phyloP scores from a whole-genome alignment of 37 sponge, comb jelly and placozoan species.

The Oscarella lobularis region DNA sequence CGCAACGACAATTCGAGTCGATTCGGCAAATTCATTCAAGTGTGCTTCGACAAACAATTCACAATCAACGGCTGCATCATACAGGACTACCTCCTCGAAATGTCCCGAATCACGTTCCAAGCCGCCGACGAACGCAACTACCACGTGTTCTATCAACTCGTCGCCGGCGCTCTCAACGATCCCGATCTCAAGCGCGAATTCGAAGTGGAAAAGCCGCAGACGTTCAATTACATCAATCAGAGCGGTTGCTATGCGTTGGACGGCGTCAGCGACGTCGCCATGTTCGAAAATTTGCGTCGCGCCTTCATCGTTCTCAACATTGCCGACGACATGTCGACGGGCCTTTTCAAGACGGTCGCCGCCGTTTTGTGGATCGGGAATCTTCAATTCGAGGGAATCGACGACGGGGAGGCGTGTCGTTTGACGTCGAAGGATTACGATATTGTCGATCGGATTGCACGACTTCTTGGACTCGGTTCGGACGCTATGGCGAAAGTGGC shows the following conservation, averaged over 20 bases:
- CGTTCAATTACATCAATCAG: constrained; percentile 81
- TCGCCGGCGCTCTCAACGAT: constrained; percentile 50
- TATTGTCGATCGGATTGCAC: constrained; percentile 39
- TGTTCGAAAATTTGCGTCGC: constrained; percentile 74
- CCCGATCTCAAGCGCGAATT: constrained; percentile 43
- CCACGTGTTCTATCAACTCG: constrained; percentile 84
- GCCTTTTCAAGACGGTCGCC: constrained; percentile 65
- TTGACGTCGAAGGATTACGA: constrained; percentile 35
- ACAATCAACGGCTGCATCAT: constrained; percentile 88
- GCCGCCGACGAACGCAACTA: constrained; percentile 79
- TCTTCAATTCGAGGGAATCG: constrained; percentile 57
- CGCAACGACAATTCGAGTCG: constrained; percentile 90
- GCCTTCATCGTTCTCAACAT: constrained; percentile 59
- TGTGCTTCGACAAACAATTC: constrained; percentile 74
- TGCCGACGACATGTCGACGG: constrained; percentile 31
- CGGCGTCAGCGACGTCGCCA: constrained; percentile 53
- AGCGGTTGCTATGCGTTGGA: constrained; percentile 68
- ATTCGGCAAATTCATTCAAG: constrained; percentile 93
- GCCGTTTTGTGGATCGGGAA: constrained; percentile 87
- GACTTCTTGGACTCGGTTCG: constrained; percentile 53
- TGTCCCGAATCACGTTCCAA: constrained; percentile 77
- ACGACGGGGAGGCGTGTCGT: constrained; percentile 54
- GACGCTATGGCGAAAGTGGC: constrained; percentile 41
- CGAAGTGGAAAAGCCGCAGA: constrained; percentile 46
- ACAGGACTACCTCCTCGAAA: constrained; percentile 86